Base-by-base conservation (phyloP, 1,140 invertebrate species). In the Leptestheria dahalacensis region DNA sequence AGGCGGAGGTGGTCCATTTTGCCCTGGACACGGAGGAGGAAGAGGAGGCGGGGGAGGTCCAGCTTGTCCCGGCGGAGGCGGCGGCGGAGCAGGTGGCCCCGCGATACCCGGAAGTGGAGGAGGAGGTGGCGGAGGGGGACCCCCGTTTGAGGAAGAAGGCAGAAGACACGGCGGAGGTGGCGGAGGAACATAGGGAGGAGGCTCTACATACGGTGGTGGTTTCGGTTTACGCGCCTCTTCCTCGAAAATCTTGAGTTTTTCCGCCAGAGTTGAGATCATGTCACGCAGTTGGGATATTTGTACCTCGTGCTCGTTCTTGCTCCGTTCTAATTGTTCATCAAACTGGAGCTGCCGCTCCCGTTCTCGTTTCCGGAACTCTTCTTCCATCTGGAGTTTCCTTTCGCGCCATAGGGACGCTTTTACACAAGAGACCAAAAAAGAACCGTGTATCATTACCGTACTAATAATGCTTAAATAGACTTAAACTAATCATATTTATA, bases 221-320 rank as follows among this genome's bases (percentile, higher is more conserved):
- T 50, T 26, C 6, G 48, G 33, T 33, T 28, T 50, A 4, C 29
- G 58, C 21, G 29, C 47, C 18, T 53, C 48, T 18, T 53, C 48
- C 26, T 55, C 33, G 26, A 55, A 28, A 12, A 55, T 20, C 28
- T 15, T 4, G 12, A 69, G 63, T 66, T 74, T 72, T 61, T 69
- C 64, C 24, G 60, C 48, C 2, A 69, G 59, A 57, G 63, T 65
- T n/a, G 65, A 62, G 33, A 72, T 64, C 20, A 63, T 61, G 12
- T 65, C 54, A 59, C 76, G 72, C 15, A 77, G 61, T 18, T 72
- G 65, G 21, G 63, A 49, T 15, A 77, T 72, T 54, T 66, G 6
- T 15, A 15, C 6, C 33, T 41, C 33, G 15, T 41, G 33, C 33
- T 41, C 33, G 6, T 15, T n/a, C n/a, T n/a, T 41, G 6, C 33